Evolutionary conservation across 2,113 vertebrate genomes (phyloP).

Genomic region (Phalacrocorax pelagicus): DNA sequence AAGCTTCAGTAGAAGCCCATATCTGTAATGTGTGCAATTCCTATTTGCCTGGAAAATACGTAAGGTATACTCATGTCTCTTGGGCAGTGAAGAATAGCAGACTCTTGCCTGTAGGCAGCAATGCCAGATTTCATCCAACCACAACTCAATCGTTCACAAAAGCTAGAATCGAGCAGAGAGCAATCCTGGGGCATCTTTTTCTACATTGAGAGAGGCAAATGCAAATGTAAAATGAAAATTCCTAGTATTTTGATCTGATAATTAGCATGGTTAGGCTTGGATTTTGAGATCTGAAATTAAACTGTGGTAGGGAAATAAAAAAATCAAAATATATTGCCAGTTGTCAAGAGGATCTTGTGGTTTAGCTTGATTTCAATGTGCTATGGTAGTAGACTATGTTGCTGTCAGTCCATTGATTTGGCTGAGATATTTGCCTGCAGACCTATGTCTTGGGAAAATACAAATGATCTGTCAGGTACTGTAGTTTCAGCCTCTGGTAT

Average conservation of each 20-base stretch:
- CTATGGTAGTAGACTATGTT: background rate
- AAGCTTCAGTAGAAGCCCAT: background rate
- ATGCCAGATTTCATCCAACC: background rate
- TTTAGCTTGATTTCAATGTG: background rate
- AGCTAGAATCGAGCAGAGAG: background rate
- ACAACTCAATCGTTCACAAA: background rate
- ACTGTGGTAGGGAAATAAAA: background rate
- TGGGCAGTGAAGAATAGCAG: background rate
- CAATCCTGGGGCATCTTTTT: background rate
- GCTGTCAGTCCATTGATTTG: background rate
- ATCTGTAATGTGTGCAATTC: background rate
- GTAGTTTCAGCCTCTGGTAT: background rate
- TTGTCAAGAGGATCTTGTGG: background rate
- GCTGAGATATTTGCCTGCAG: background rate
- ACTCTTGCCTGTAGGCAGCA: background rate
- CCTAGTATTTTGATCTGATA: background rate
- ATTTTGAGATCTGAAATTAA: background rate
- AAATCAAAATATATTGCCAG: background rate
- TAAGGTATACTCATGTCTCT: background rate
- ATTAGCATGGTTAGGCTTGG: background rate
- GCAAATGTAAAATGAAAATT: background rate
- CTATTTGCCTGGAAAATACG: background rate
- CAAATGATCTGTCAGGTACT: background rate
- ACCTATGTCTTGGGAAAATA: background rate
- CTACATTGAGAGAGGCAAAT: background rate